Percentiles rank a stretch among this genome's conserved stretches.
phyloP scores from a whole-genome alignment of 1,140 invertebrate species.

The Diabrotica virgifera region DNA sequence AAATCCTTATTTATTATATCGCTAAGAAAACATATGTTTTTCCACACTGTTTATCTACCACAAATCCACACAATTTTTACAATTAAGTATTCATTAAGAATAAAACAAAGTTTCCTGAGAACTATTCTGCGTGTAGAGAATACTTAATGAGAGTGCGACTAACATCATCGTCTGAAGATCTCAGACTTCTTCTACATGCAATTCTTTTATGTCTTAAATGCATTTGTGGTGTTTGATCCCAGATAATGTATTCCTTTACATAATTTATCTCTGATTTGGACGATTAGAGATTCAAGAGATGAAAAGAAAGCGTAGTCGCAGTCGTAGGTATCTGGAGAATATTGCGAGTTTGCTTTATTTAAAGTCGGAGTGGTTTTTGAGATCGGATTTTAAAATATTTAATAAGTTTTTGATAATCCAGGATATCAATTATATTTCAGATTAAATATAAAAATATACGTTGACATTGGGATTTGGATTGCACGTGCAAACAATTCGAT shows the following conservation, averaged over 20 bases:
- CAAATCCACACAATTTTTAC: not conserved
- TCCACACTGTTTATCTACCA: not conserved
- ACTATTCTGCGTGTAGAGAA: not conserved
- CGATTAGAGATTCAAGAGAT: slow-evolving; percentile 2
- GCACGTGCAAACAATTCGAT: too few relatives aligned
- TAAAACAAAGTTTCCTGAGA: not conserved
- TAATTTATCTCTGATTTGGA: slow-evolving; percentile 3
- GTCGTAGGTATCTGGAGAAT: not conserved
- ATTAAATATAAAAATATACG: too few relatives aligned
- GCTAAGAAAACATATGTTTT: too few relatives aligned
- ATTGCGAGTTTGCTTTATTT: not conserved
- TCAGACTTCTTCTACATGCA: not conserved
- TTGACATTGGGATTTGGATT: too few relatives aligned
- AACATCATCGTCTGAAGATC: not conserved
- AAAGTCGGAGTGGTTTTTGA: slow-evolving; percentile 7
- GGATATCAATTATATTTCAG: too few relatives aligned
- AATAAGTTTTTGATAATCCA: not conserved
- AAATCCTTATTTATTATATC: too few relatives aligned
- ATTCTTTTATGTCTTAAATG: slow-evolving; percentile 1
- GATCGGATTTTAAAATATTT: not conserved
- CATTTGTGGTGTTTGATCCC: not conserved
- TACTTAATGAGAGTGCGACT: not conserved
- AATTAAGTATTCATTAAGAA: not conserved
- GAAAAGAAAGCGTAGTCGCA: not conserved
- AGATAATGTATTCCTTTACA: slow-evolving; percentile 3